Evolutionary conservation across 1,140 invertebrate species (phyloP).

Genomic region (Sipha flava): DNA sequence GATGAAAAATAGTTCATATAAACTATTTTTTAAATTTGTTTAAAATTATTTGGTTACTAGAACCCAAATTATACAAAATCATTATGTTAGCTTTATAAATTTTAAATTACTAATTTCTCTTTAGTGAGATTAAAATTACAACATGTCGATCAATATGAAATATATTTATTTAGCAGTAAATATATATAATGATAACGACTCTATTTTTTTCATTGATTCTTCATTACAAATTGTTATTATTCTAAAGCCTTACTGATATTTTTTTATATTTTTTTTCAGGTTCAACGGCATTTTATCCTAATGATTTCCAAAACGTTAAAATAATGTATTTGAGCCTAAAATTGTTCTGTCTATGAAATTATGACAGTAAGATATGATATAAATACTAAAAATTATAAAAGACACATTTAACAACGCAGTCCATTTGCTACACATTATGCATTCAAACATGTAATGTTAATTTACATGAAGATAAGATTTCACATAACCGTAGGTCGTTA

Average conservation of each 20-base stretch:
- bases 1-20: too few species aligned
- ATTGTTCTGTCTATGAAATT: neutral
- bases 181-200: too few species aligned
- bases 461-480: neutral
- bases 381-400: neutral
- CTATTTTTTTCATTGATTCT: too few species aligned
- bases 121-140: too few species aligned
- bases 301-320: neutral
- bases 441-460: neutral
- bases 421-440: neutral
- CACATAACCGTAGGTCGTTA: neutral
- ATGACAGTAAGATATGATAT: neutral
- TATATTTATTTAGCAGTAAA: too few species aligned
- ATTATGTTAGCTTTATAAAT: too few species aligned
- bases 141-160: too few species aligned
- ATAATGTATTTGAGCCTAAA: neutral
- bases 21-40: too few species aligned
- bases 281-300: neutral
- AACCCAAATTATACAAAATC: too few species aligned
- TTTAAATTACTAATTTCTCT: too few species aligned
- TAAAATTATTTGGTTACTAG: too few species aligned
- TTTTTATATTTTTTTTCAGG: neutral
- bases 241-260: neutral
- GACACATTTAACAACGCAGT: neutral
- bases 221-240: too few species aligned